These are phyloP conservation scores for Germaria angustata DNA, from an alignment of 2,888 invertebrate genomes.

Conservation along the genomic window DNA sequence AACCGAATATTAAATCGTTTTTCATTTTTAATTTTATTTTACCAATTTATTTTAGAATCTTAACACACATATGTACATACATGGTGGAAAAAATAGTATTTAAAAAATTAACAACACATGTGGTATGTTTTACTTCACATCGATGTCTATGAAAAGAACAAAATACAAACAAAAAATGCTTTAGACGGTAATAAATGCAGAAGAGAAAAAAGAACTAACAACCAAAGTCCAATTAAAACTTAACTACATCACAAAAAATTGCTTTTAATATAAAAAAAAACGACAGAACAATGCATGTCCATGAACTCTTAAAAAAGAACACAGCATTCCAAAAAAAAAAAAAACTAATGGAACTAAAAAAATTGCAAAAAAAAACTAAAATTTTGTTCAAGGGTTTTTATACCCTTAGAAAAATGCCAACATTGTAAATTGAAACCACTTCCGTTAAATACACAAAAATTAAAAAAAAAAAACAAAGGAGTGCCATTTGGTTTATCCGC, in stretches of 20 bases:
- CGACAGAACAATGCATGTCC: slow-evolving; percentile 34
- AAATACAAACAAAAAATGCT: neutral
- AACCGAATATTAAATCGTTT: slow-evolving; percentile 60
- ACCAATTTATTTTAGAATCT: slow-evolving; percentile 54
- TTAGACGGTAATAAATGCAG: slow-evolving; percentile 28
- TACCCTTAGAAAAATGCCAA: slow-evolving; percentile 56
- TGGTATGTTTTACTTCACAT: slow-evolving; percentile 55
- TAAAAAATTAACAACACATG: slow-evolving; percentile 61
- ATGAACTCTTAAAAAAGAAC: slow-evolving; percentile 4
- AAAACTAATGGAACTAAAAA: slow-evolving; percentile 44
- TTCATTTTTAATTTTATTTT: slow-evolving; percentile 50
- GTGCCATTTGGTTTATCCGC: slow-evolving; percentile 49
- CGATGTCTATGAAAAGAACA: slow-evolving; percentile 6
- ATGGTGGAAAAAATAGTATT: neutral
- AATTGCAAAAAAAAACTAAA: slow-evolving; percentile 30
- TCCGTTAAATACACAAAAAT: slow-evolving; percentile 50
- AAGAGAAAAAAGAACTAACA: slow-evolving; percentile 11
- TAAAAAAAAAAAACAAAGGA: slow-evolving; percentile 17
- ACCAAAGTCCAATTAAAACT: slow-evolving; percentile 67
- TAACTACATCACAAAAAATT: slow-evolving; percentile 60
- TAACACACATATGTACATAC: neutral
- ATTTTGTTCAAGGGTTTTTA: slow-evolving; percentile 24
- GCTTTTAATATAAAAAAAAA: slow-evolving; percentile 20
- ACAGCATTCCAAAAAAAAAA: neutral
- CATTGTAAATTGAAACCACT: slow-evolving; percentile 67